Conservation (phyloP, 1,140 invertebrate genomes). For the Trichonephila clavata region DNA sequence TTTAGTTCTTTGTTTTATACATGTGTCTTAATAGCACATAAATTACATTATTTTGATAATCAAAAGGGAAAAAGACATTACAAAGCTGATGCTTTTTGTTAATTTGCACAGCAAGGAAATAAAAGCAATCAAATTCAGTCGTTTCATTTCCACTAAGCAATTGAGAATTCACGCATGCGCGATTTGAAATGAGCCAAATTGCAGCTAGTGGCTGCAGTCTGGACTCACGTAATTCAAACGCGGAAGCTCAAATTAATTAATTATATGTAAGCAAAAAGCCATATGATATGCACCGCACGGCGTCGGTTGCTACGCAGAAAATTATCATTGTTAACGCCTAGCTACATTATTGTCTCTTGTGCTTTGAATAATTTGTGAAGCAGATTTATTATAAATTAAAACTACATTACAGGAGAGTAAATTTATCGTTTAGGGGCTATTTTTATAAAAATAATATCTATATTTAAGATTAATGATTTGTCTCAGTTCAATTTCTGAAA, state of each 20-base stretch:
- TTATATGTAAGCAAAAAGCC: neutral
- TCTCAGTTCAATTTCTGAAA: no score
- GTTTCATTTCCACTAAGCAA: neutral
- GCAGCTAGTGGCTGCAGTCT: neutral
- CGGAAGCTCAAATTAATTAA: constrained; percentile 13
- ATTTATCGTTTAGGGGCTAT: neutral
- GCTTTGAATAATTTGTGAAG: neutral
- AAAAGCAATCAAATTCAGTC: neutral
- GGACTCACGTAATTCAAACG: neutral
- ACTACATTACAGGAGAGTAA: no score
- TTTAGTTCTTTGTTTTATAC: no score
- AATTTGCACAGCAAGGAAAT: neutral
- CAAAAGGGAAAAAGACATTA: neutral
- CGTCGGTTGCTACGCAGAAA: constrained; percentile 8
- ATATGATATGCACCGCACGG: neutral
- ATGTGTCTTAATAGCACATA: no score
- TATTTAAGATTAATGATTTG: no score
- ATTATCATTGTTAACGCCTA: constrained; percentile 8
- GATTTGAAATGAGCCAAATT: neutral
- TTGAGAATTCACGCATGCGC: neutral
- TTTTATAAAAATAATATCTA: no score
- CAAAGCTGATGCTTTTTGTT: neutral
- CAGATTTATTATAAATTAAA: neutral
- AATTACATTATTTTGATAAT: neutral
- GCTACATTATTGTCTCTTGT: neutral